A percentile compares a stretch with the other conserved stretches of the same genome.
Evolutionary conservation across 2,113 vertebrate species (phyloP).

Genomic region (Lamprotornis superbus): DNA sequence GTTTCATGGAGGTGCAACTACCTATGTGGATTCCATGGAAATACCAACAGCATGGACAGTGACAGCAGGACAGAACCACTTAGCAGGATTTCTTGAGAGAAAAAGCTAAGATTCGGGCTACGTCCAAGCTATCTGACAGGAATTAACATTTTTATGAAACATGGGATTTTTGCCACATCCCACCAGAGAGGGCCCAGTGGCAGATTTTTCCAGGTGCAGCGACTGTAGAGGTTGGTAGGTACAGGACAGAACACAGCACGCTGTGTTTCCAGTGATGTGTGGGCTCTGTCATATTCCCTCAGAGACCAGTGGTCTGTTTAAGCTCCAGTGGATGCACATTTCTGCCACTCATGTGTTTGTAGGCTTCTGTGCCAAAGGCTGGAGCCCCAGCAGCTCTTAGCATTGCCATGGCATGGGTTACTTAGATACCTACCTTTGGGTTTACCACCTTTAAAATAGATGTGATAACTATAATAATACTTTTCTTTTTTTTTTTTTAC

Average conservation of each 20-base stretch:
- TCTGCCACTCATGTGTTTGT: not conserved
- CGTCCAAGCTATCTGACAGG: not conserved
- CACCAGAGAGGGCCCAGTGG: rapidly evolving
- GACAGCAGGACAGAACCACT: not conserved
- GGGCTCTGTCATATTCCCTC: not conserved
- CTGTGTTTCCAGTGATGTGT: rapidly evolving
- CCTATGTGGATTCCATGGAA: not conserved
- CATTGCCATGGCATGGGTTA: not conserved
- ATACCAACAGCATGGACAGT: not conserved
- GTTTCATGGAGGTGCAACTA: not conserved
- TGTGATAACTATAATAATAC: not conserved
- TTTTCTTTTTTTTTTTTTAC: no score
- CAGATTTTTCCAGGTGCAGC: not conserved
- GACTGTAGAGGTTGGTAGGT: rapidly evolving
- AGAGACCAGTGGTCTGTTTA: not conserved
- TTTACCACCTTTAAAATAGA: not conserved
- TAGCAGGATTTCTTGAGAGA: not conserved
- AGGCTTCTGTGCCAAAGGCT: no score
- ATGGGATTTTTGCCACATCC: not conserved
- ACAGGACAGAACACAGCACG: rapidly evolving
- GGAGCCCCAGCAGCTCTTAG: not conserved
- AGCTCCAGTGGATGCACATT: not conserved
- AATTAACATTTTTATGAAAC: not conserved
- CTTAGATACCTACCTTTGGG: not conserved
- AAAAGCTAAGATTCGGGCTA: rapidly evolving